phyloP scores from a whole-genome alignment of 2,797 vertebrate species.

The Molothrus ater region DNA sequence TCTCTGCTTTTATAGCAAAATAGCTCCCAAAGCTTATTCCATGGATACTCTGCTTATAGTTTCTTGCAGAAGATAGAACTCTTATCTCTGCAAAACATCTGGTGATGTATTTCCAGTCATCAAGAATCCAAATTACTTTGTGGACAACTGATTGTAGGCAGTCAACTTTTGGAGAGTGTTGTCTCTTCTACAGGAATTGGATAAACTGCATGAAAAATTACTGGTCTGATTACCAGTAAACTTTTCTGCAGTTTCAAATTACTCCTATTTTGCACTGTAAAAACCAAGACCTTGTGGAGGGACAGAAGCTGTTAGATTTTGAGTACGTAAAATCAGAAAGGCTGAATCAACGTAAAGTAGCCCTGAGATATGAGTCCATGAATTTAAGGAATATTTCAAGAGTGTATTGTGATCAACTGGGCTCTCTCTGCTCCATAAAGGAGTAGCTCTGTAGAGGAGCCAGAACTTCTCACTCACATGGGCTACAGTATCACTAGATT shows the following conservation, averaged over 20 bases:
- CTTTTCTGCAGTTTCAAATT: background rate
- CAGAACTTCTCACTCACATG: background rate
- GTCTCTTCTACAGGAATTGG: background rate
- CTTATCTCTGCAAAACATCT: background rate
- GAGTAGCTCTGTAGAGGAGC: background rate
- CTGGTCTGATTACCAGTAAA: background rate
- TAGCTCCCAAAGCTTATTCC: background rate
- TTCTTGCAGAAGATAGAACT: background rate
- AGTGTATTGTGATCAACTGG: background rate
- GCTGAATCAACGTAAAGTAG: fast-evolving
- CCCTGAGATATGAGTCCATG: background rate
- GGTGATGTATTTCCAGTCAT: background rate
- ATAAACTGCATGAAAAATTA: background rate
- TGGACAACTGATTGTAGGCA: background rate
- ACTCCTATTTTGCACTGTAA: background rate
- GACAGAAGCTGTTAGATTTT: background rate
- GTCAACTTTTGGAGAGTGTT: background rate
- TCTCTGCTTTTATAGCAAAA: background rate
- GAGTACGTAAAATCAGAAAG: background rate
- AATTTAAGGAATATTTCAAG: background rate
- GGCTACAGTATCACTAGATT: background rate
- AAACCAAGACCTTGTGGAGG: background rate
- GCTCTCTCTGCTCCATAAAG: background rate
- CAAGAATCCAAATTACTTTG: background rate
- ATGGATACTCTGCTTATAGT: background rate